Evolutionary conservation across 2,797 vertebrate species (phyloP), one percentile per base, ranked within the genome.

Genomic region (Erpetoichthys calabaricus): DNA sequence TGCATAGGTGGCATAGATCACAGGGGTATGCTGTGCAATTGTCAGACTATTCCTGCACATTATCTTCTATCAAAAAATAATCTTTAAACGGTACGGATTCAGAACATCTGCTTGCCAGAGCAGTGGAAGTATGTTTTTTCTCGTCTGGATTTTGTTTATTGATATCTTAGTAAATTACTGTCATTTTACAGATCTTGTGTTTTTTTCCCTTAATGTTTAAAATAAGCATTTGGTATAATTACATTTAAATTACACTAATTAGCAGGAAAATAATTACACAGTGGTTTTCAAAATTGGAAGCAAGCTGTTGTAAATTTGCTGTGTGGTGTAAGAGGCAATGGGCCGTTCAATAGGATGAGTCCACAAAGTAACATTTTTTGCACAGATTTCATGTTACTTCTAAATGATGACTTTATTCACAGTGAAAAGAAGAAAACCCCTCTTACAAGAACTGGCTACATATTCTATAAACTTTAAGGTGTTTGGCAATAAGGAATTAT

Each of bases 221-320:
- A 75, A 77, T 67, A 73, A 70, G 64, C 63, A 6, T 81, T 84
- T 78, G 77, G 80, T 86, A 86, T 86, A 85, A 87, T 81, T 87
- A 85, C 79, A 80, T 66, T 77, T 81, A 77, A 89, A 88, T 90
- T 81, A 87, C 80, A 84, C 75, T 87, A 78, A 88, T 88, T 80
- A 82, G 73, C 76, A 74, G 75, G 74, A 78, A 84, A 80, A 83
- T 89, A 86, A 89, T 90, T 89, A 87, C 86, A 85, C 75, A 73
- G 80, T 85, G 71, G 73, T 72, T 68, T 70, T 68, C 75, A 73
- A 72, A 75, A 75, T 79, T 76, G 80, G 83, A 84, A 79, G 73
- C 69, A 73, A 76, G 75, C 76, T 68, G 67, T 69, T 74, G 73
- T 45, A 58, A 77, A 74, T 71, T 65, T 63, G 47, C 74, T 71